Conservation (phyloP, 92 coral and sea anemone species). For the Zoanthus sociatus region DNA sequence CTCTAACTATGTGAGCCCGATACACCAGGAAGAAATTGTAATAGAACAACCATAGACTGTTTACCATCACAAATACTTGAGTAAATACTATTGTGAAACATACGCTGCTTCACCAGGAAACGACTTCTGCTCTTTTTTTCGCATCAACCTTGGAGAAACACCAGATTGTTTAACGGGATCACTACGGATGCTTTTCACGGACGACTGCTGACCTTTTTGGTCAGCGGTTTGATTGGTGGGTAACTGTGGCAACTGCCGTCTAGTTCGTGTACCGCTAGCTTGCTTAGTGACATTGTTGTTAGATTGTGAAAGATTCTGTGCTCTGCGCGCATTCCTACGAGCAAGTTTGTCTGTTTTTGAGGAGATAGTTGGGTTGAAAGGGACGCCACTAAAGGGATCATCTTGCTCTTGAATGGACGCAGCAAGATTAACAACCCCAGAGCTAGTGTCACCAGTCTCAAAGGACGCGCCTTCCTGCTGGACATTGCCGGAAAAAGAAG, state of each 20-base stretch:
- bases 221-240: conserved; percentile 22
- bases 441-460: not conserved
- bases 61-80: not conserved
- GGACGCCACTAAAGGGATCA: conserved; percentile 87
- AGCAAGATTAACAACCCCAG: conserved; percentile 76
- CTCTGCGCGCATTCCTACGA: conserved; percentile 61
- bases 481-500: conserved; percentile 9
- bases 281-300: not conserved
- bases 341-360: conserved; percentile 45
- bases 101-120: conserved; percentile 1
- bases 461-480: not conserved
- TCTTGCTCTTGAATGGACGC: conserved; percentile 68
- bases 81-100: conserved; percentile 6
- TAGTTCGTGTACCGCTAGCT: conserved; percentile 14
- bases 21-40: too few relatives aligned
- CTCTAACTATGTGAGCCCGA: too few relatives aligned
- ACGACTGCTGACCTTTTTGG: conserved; percentile 27
- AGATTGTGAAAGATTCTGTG: conserved; percentile 16
- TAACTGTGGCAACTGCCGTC: conserved; percentile 29
- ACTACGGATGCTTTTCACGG: conserved; percentile 20
- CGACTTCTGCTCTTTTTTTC: conserved; percentile 12
- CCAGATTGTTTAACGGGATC: conserved; percentile 22
- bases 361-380: conserved; percentile 69
- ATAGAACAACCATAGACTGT: not conserved
- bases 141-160: conserved; percentile 17